These are phyloP conservation scores for Myiotriccus ornatus DNA, from an alignment of 2,797 vertebrate species.

Conservation along the genomic window DNA sequence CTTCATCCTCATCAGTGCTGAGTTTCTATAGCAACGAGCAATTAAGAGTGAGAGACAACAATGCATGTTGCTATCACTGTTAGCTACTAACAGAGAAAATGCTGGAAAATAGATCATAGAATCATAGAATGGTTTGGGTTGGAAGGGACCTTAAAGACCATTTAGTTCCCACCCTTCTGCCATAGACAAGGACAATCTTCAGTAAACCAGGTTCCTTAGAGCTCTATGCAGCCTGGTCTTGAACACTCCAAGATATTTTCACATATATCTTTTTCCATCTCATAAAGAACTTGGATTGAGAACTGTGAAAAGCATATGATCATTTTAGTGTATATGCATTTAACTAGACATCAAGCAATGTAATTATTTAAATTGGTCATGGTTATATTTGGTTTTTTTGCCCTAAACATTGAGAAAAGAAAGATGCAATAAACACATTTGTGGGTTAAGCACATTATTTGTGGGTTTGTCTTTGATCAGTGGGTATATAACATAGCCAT, in stretches of 20 bases:
- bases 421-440: not conserved
- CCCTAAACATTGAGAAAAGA: not conserved
- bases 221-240: not conserved
- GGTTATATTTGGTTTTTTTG: not conserved
- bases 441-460: not conserved
- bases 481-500: not conserved
- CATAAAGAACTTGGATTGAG: not conserved
- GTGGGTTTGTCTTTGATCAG: not conserved
- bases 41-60: not conserved
- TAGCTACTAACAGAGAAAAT: not conserved
- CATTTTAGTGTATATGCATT: not conserved
- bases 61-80: not conserved
- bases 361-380: not conserved
- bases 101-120: not conserved
- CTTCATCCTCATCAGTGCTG: not conserved
- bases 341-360: not conserved
- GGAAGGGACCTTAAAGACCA: not conserved
- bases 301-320: not conserved
- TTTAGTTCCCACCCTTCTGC: not conserved
- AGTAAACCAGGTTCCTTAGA: not conserved
- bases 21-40: conserved; percentile 10
- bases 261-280: not conserved
- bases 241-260: not conserved
- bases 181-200: not conserved
- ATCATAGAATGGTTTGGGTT: not conserved